phyloP scores from a whole-genome alignment of 1,140 invertebrate genomes.

The Pachypsylla venusta region DNA sequence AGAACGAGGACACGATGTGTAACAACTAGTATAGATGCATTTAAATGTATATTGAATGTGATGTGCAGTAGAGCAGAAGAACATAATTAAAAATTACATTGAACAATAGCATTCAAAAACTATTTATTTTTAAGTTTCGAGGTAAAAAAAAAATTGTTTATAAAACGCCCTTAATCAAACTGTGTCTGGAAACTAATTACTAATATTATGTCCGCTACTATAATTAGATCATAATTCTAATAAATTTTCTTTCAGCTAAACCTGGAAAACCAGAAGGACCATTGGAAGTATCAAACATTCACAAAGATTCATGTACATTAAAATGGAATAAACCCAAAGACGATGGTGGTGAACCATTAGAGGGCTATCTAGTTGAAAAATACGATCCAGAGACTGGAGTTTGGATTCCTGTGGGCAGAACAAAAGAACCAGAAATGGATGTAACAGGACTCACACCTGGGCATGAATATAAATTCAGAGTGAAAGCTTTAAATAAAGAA shows the following conservation, averaged over 20 bases:
- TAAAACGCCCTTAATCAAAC: too few species aligned
- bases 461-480: conserved; percentile 95
- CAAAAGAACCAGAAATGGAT: conserved; percentile 65
- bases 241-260: conserved; percentile 45
- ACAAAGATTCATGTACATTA: conserved; percentile 87
- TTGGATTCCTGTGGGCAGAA: conserved; percentile 77
- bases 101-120: too few species aligned
- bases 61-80: too few species aligned
- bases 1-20: too few species aligned
- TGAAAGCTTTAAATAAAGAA: conserved; percentile 92
- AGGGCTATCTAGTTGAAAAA: conserved; percentile 91
- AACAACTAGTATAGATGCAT: too few species aligned
- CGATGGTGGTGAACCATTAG: conserved; percentile 90
- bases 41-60: too few species aligned
- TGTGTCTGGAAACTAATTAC: background rate
- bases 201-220: background rate
- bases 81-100: too few species aligned
- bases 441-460: conserved; percentile 78
- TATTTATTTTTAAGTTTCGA: too few species aligned
- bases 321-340: conserved; percentile 97
- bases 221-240: background rate
- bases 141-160: too few species aligned
- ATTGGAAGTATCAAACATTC: conserved; percentile 83
- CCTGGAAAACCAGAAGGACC: conserved; percentile 88
- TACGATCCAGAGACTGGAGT: conserved; percentile 78